Percentiles rank a stretch among this genome's conserved stretches.
phyloP scores from a whole-genome alignment of 2,797 vertebrate genomes.

The Siniperca obscura region DNA sequence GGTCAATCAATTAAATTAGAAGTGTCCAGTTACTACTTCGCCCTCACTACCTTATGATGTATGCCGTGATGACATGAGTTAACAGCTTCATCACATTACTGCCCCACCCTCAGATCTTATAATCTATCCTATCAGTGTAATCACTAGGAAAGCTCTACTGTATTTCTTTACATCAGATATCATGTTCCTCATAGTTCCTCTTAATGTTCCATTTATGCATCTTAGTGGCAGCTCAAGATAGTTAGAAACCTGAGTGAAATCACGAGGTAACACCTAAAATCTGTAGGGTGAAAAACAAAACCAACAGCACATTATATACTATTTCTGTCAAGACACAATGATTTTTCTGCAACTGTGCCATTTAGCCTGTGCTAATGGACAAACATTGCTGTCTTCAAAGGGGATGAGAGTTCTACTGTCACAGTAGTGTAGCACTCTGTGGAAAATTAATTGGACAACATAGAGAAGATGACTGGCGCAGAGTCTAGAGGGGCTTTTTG shows the following conservation, averaged over 20 bases:
- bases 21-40: conserved; percentile 59
- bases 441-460: conserved; percentile 35
- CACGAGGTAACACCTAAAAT: conserved; percentile 1
- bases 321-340: conserved; percentile 9
- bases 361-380: conserved; percentile 33
- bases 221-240: conserved; percentile 10
- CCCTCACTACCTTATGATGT: conserved; percentile 57
- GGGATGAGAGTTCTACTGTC: conserved; percentile 39
- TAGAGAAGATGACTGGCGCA: conserved; percentile 26
- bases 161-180: conserved; percentile 29
- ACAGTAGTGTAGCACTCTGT: conserved; percentile 15
- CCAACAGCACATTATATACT: not conserved
- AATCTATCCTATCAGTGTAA: conserved; percentile 51
- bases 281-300: not conserved
- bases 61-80: conserved; percentile 59
- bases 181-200: not conserved
- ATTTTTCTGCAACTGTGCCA: not conserved
- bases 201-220: conserved; percentile 12
- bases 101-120: conserved; percentile 52
- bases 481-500: conserved; percentile 16
- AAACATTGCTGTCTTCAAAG: conserved; percentile 46
- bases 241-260: not conserved
- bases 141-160: conserved; percentile 37
- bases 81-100: conserved; percentile 72
- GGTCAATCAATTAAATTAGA: conserved; percentile 73